These are phyloP conservation scores for Drosophila nr. perissopoda DNA, from an alignment of 2,888 invertebrate genomes.

Conservation along the genomic window DNA sequence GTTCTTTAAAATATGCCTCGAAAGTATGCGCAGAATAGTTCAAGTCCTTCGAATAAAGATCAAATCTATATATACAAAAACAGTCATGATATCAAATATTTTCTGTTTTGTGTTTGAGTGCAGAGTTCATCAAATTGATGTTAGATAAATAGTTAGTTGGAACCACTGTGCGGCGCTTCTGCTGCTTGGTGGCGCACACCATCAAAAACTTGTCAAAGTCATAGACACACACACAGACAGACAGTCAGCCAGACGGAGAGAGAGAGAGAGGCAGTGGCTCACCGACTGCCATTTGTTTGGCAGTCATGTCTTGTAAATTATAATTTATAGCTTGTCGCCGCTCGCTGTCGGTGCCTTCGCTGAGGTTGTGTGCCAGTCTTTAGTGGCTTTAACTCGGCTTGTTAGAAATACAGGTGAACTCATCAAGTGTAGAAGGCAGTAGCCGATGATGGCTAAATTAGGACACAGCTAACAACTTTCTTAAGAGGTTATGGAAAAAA, in stretches of 20 bases:
- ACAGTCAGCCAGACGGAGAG: not conserved
- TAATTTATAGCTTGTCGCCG: conserved; percentile 70
- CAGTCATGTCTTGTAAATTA: conserved; percentile 74
- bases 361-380: conserved; percentile 15
- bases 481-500: not conserved
- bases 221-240: conserved; percentile 36
- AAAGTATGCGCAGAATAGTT: not conserved
- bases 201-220: conserved; percentile 73
- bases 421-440: conserved; percentile 3
- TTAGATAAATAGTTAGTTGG: not conserved
- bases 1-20: not conserved
- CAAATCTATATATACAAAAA: not conserved
- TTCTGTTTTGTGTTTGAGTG: not conserved
- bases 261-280: conserved; percentile 22
- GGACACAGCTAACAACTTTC: not conserved
- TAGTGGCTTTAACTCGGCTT: conserved; percentile 32
- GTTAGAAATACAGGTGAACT: conserved; percentile 15
- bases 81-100: not conserved
- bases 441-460: not conserved
- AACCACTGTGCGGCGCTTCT: conserved; percentile 24
- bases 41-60: not conserved
- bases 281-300: conserved; percentile 58
- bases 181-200: conserved; percentile 47
- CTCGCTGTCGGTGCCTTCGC: conserved; percentile 20
- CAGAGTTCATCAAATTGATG: not conserved